These are phyloP conservation scores for Gymnoscopelus microlampas DNA, from an alignment of 2,797 vertebrate species.

Conservation along the genomic window DNA sequence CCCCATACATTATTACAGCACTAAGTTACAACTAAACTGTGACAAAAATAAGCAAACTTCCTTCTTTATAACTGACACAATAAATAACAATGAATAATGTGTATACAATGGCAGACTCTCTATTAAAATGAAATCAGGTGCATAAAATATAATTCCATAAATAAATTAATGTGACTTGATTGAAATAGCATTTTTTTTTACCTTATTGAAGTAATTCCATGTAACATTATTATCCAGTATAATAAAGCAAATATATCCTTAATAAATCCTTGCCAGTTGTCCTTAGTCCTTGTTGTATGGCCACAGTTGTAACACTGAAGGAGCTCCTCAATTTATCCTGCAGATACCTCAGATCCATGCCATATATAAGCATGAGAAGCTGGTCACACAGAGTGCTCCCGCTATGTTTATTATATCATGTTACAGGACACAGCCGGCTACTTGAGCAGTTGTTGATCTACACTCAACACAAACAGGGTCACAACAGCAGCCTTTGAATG, in stretches of 20 bases:
- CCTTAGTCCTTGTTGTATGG: constrained; percentile 17
- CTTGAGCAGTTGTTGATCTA: constrained; percentile 75
- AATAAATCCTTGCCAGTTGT: constrained; percentile 45
- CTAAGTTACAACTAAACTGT: not conserved
- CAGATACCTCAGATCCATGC: constrained; percentile 56
- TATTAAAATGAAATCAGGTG: not conserved
- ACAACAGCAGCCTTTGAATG: not conserved
- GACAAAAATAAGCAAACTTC: not conserved
- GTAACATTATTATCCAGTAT: constrained; percentile 52
- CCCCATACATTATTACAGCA: not conserved
- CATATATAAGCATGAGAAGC: constrained; percentile 33
- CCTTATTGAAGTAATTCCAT: constrained; percentile 30
- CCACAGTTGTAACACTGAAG: constrained; percentile 30
- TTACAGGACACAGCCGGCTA: constrained; percentile 60
- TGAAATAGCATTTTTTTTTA: constrained; percentile 36
- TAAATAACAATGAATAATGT: not conserved
- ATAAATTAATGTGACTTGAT: not conserved
- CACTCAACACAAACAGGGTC: not conserved
- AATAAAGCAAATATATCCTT: not conserved
- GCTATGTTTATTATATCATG: constrained; percentile 70
- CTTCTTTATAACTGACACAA: not conserved
- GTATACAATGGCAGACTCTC: not conserved
- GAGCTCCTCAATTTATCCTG: constrained; percentile 69
- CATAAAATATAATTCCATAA: not conserved
- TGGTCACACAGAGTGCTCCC: constrained; percentile 36